A percentile compares a stretch with the other conserved stretches of the same genome.
phyloP scores from a whole-genome alignment of 2,888 invertebrate genomes.

The Lepidocyrtoides sp. region DNA sequence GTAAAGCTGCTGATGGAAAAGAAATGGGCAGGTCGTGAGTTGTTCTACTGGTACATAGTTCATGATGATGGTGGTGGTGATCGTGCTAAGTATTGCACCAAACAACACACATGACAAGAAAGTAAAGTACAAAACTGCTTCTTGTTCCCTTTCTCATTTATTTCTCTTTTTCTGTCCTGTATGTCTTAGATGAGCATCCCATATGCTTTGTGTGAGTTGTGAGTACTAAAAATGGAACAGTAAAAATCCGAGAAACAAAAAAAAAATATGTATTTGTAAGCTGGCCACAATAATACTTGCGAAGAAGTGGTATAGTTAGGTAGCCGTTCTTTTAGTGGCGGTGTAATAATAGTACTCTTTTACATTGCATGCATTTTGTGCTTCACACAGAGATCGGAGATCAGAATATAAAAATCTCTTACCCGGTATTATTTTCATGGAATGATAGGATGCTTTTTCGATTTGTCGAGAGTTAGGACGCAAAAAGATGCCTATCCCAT shows the following conservation, averaged over 20 bases:
- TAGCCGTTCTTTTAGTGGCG: slow-evolving; percentile 2
- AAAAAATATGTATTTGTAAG: slow-evolving; percentile 9
- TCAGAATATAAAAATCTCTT: too few species aligned
- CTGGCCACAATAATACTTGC: background rate
- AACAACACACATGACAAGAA: slow-evolving; percentile 49
- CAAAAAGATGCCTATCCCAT: too few species aligned
- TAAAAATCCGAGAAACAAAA: slow-evolving; percentile 40
- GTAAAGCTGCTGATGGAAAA: slow-evolving; percentile 19
- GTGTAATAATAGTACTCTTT: too few species aligned
- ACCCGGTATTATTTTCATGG: too few species aligned
- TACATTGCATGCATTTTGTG: too few species aligned
- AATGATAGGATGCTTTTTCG: too few species aligned
- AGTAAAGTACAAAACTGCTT: slow-evolving; percentile 30
- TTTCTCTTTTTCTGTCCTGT: background rate
- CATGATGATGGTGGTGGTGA: slow-evolving; percentile 34
- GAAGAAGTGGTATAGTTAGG: too few species aligned
- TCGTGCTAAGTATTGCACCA: slow-evolving; percentile 54
- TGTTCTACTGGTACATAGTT: background rate
- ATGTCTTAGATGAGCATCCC: slow-evolving; percentile 4
- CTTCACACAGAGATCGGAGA: too few species aligned
- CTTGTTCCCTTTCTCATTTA: background rate
- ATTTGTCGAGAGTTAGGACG: too few species aligned
- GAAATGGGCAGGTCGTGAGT: slow-evolving; percentile 62
- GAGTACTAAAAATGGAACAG: background rate
- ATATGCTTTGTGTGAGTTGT: background rate